Base-by-base conservation (phyloP, 2,888 invertebrate genomes). In the Protula sp. region DNA sequence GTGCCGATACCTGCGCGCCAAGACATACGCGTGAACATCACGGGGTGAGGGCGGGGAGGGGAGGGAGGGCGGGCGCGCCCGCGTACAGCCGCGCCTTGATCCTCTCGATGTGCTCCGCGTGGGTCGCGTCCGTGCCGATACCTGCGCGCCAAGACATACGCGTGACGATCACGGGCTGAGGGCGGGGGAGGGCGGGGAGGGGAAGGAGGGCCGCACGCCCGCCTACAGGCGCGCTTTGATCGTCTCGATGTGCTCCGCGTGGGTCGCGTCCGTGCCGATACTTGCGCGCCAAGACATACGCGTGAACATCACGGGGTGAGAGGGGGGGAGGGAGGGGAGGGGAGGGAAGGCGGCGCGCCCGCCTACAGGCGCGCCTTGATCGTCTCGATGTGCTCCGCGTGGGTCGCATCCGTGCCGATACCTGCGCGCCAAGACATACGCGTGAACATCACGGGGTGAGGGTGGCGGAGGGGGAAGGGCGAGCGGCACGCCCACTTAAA, bases 81-180 rank as follows among this genome's bases (percentile, higher is more conserved):
- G 93, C 92, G 79, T 94, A 95, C 63, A 87, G 87, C 22, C 99
- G 86, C 58, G 85, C 86, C 81, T 99, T 97, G 67, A 99, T 95
- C 0, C 91, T 99, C 76, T 99, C 97, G 70, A 99, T 99, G 78
- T 99, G 99, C 51, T 99, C 99, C 0, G 99, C 99, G 82, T 99
- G 99, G 0, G 99, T 99, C 0, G 99, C 99, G 83, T 99, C 99
- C 0, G 99, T 99, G 1, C 90, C 89, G 45, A 38, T 38, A n/a
- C 97, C 99, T 22, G 19, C 24, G 14, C 22, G 14, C n/a, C 14
- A 47, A 22, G n/a, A 19, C n/a, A 58, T n/a, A 3, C 19, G 52
- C 5, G 4, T n/a, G 22, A 30, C 47, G 29, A 48, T 1, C 24
- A 26, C 22, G 22, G 2, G n/a, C n/a, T n/a, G n/a, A n/a, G n/a